Percentiles rank a stretch among this genome's conserved stretches.
These are phyloP conservation scores for Cephalopholis sonnerati DNA, from an alignment of 2,113 vertebrate genomes.

Conservation along the genomic window DNA sequence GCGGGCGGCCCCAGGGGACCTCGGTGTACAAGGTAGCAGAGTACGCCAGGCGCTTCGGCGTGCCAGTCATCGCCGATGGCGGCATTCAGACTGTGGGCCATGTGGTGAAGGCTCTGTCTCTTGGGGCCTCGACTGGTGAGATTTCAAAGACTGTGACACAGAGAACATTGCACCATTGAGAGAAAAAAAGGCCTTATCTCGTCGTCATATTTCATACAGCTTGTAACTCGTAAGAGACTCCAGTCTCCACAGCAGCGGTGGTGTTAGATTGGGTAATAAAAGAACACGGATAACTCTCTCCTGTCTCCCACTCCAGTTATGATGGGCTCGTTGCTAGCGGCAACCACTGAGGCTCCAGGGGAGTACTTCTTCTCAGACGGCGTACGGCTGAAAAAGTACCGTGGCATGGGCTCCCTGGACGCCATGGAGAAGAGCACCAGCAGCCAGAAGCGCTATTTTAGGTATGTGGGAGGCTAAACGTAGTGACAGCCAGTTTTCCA, in stretches of 20 bases:
- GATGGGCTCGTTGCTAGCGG: constrained; percentile 95
- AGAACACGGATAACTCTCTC: neutral
- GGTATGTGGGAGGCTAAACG: constrained; percentile 74
- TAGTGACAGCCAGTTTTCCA: too few relatives aligned
- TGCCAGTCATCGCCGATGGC: constrained; percentile 92
- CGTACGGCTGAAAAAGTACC: constrained; percentile 94
- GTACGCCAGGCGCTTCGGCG: constrained; percentile 92
- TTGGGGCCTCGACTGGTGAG: constrained; percentile 93
- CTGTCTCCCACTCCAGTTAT: constrained; percentile 84
- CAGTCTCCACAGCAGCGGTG: neutral
- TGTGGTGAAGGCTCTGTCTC: constrained; percentile 92
- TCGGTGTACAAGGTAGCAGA: constrained; percentile 95
- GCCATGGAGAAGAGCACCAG: constrained; percentile 94
- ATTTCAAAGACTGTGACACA: neutral
- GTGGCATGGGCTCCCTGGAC: constrained; percentile 94
- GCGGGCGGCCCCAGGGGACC: constrained; percentile 93
- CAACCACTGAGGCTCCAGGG: constrained; percentile 93
- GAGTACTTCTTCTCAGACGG: constrained; percentile 97
- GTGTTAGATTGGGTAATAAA: neutral
- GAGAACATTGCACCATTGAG: neutral
- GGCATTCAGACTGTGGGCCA: constrained; percentile 96
- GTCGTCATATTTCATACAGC: neutral
- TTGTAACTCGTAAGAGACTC: neutral
- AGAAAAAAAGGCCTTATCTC: neutral
- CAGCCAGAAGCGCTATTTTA: constrained; percentile 96